Percentiles rank a stretch among this genome's conserved stretches.
These are phyloP conservation scores for Eidolon helvum DNA, from an alignment of 2,113 vertebrate genomes.

Conservation along the genomic window DNA sequence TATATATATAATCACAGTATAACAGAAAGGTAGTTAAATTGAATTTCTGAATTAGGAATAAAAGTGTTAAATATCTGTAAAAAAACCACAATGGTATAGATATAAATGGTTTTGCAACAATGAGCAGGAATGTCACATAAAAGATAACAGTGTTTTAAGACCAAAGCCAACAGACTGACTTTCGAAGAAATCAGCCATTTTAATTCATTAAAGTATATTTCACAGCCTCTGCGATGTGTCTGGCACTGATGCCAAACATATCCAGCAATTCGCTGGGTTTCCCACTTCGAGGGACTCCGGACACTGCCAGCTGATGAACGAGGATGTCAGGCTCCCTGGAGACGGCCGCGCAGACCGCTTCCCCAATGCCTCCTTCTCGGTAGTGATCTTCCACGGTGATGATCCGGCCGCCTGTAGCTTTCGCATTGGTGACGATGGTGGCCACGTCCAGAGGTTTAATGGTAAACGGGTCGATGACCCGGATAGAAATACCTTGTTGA, in stretches of 20 bases:
- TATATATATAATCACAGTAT: background rate
- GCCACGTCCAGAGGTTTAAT: constrained; percentile 90
- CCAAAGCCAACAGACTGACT: background rate
- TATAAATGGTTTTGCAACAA: background rate
- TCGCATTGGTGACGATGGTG: constrained; percentile 87
- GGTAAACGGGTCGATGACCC: constrained; percentile 91
- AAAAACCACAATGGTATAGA: background rate
- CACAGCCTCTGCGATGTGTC: constrained; percentile 85
- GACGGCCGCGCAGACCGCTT: constrained; percentile 88
- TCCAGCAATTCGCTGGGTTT: constrained; percentile 88
- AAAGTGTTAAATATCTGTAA: background rate
- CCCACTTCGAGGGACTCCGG: constrained; percentile 86
- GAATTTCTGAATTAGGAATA: background rate
- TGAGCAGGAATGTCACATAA: background rate
- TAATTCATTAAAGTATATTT: constrained; percentile 84
- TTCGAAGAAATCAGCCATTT: constrained; percentile 29
- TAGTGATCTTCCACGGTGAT: constrained; percentile 94
- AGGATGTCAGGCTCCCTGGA: constrained; percentile 85
- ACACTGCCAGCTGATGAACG: constrained; percentile 87
- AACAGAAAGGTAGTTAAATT: background rate
- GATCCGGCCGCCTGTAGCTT: constrained; percentile 85
- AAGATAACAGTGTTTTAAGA: background rate
- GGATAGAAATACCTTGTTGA: constrained; percentile 87
- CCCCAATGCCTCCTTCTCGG: constrained; percentile 91
- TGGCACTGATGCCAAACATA: constrained; percentile 88